Evolutionary conservation across 2,113 vertebrate genomes (phyloP).

Genomic region (Leptobrachium leishanense): DNA sequence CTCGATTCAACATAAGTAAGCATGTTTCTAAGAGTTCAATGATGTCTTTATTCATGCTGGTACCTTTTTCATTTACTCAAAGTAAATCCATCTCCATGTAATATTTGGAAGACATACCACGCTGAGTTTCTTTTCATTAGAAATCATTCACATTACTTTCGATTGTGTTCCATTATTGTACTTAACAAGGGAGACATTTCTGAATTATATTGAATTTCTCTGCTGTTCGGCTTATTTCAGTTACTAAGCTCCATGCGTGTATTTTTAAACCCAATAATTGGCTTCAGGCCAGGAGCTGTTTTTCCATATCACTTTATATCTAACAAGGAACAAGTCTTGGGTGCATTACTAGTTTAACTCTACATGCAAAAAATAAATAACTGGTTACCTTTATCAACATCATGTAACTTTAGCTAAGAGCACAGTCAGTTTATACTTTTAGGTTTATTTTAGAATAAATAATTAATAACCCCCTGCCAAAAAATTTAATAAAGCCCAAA

Average conservation of each 20-base stretch:
- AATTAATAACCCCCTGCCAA: too few relatives aligned
- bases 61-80: conserved; percentile 5
- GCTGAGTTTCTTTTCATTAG: background rate
- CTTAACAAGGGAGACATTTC: background rate
- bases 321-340: too few relatives aligned
- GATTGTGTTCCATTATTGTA: background rate
- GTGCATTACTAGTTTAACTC: too few relatives aligned
- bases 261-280: background rate
- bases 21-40: background rate
- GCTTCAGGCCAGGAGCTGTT: background rate
- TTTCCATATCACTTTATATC: too few relatives aligned
- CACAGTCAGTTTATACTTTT: too few relatives aligned
- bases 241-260: background rate
- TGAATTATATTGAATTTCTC: background rate
- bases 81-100: background rate
- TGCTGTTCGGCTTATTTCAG: background rate
- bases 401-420: too few relatives aligned
- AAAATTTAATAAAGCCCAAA: too few relatives aligned
- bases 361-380: too few relatives aligned
- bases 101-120: background rate
- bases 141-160: background rate
- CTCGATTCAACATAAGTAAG: background rate
- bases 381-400: too few relatives aligned
- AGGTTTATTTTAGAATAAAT: too few relatives aligned
- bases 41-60: background rate